Conservation (phyloP, 2,888 invertebrate species). For the Phaonia tiefii region DNA sequence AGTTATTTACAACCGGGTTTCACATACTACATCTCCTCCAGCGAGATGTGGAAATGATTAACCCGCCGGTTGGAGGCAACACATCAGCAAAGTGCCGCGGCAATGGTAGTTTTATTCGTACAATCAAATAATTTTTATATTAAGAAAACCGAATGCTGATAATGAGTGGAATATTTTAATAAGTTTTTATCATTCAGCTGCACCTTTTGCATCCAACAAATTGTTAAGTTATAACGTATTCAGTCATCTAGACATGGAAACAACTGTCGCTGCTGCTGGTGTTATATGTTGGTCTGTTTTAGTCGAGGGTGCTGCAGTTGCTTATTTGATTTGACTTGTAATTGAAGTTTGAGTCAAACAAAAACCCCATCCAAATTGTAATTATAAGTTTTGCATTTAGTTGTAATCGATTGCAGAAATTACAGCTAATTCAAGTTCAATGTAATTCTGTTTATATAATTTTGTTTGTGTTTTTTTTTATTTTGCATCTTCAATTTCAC, state of each 20-base stretch:
- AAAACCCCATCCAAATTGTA: constrained; percentile 61
- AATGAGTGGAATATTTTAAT: constrained; percentile 67
- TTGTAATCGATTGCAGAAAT: constrained; percentile 63
- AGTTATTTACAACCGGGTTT: constrained; percentile 31
- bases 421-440: constrained; percentile 66
- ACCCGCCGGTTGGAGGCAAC: neutral
- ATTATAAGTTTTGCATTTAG: constrained; percentile 60
- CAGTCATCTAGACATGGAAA: neutral
- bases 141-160: constrained; percentile 54
- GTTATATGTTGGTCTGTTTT: neutral
- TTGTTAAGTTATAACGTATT: neutral
- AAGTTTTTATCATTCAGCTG: constrained; percentile 54
- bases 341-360: constrained; percentile 34
- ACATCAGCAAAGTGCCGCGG: neutral
- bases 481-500: constrained; percentile 20
- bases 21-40: constrained; percentile 1
- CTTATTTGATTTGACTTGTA: neutral
- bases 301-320: constrained; percentile 27
- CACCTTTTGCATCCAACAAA: constrained; percentile 39
- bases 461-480: constrained; percentile 14
- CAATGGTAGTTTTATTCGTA: neutral
- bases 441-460: constrained; percentile 52
- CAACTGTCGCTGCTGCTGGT: constrained; percentile 43
- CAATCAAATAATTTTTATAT: constrained; percentile 20
- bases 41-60: neutral